These are phyloP conservation scores for Copidosoma aretas DNA, from an alignment of 2,888 invertebrate genomes.

Conservation along the genomic window DNA sequence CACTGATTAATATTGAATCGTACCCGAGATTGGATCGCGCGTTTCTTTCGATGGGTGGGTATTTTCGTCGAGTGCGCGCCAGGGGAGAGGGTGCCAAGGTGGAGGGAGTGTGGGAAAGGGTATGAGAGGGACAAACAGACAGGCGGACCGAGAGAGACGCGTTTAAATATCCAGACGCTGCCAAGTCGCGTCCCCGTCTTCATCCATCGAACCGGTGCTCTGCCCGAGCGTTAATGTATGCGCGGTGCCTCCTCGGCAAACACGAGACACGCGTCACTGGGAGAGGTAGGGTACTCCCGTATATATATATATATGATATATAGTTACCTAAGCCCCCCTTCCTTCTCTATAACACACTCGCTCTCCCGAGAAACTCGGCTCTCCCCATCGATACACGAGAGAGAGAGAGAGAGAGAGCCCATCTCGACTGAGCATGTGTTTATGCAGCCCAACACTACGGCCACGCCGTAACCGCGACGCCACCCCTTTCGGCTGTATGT, in stretches of 20 bases:
- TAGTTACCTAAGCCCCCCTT: not conserved
- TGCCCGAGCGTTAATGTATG: constrained; percentile 46
- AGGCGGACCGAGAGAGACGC: not conserved
- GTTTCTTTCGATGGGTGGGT: constrained; percentile 13
- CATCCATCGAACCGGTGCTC: not conserved
- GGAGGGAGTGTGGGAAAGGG: too few relatives aligned
- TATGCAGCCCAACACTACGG: constrained; percentile 18
- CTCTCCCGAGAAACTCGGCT: too few relatives aligned
- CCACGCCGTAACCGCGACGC: constrained; percentile 2
- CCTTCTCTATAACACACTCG: not conserved
- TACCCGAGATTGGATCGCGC: constrained; percentile 38
- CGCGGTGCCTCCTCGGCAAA: constrained; percentile 49
- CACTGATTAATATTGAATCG: not conserved
- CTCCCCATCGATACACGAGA: too few relatives aligned
- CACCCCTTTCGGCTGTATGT: constrained; percentile 21
- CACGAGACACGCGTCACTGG: constrained; percentile 27
- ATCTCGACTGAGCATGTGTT: constrained; percentile 11
- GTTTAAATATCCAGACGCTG: constrained; percentile 34
- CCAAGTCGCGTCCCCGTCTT: not conserved
- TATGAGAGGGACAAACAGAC: too few relatives aligned
- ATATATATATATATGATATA: too few relatives aligned
- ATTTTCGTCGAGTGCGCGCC: too few relatives aligned
- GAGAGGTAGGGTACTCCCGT: too few relatives aligned
- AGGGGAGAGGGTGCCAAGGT: too few relatives aligned
- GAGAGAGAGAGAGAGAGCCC: too few relatives aligned